Evolutionary conservation across 2,888 invertebrate genomes (phyloP).

Genomic region (Acronicta leporina): DNA sequence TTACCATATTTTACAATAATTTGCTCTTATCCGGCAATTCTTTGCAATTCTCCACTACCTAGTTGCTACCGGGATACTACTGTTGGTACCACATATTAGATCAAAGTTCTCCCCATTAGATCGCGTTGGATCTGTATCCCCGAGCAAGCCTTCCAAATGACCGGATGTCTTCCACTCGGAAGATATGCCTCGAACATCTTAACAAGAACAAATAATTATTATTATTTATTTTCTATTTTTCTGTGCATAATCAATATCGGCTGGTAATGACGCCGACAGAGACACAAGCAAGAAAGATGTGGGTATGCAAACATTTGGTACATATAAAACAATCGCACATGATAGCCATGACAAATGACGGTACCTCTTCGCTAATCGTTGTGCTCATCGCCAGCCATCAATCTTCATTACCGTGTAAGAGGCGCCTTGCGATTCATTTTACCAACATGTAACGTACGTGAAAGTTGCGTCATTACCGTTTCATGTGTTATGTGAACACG

Average conservation of each 20-base stretch:
- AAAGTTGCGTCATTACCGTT: slow-evolving; percentile 83
- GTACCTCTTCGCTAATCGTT: slow-evolving; percentile 69
- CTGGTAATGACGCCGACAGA: background rate
- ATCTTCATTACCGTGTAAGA: slow-evolving; percentile 85
- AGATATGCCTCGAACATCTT: too few relatives aligned
- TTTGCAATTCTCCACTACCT: too few relatives aligned
- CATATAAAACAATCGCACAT: slow-evolving; percentile 50
- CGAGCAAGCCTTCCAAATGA: too few relatives aligned
- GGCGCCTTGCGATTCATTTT: slow-evolving; percentile 81
- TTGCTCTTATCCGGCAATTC: too few relatives aligned
- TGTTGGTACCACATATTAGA: too few relatives aligned
- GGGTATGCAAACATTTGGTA: slow-evolving; percentile 34
- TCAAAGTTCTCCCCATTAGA: too few relatives aligned
- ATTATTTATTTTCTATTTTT: background rate
- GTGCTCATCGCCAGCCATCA: slow-evolving; percentile 76
- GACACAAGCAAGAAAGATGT: slow-evolving; percentile 2
- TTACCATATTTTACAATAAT: too few relatives aligned
- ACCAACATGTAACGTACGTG: slow-evolving; percentile 75
- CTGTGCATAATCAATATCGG: background rate
- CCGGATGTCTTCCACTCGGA: too few relatives aligned
- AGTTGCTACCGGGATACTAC: too few relatives aligned
- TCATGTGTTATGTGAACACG: slow-evolving; percentile 59
- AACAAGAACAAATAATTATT: too few relatives aligned
- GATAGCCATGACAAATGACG: slow-evolving; percentile 65
- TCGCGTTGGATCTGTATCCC: too few relatives aligned